A percentile compares a stretch with the other conserved stretches of the same genome.
These are phyloP conservation scores for Andricus grossulariae DNA, from an alignment of 1,140 invertebrate genomes.

Conservation along the genomic window DNA sequence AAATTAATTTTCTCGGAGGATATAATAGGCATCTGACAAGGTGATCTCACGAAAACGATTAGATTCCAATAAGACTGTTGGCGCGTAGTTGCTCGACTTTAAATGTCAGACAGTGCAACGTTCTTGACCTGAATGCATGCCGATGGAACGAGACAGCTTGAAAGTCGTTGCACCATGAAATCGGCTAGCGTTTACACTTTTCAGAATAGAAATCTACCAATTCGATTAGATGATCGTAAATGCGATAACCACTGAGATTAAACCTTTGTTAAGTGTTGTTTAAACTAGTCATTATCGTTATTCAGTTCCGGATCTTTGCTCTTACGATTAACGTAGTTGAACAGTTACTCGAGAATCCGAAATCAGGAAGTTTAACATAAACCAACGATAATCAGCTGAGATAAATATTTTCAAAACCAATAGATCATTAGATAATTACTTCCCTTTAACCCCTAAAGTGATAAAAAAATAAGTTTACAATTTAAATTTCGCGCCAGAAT, in stretches of 20 bases:
- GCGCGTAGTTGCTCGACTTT: constrained; percentile 34
- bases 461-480: too few relatives aligned
- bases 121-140: constrained; percentile 70
- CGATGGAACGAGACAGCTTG: constrained; percentile 46
- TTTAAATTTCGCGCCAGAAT: too few relatives aligned
- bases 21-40: constrained; percentile 21
- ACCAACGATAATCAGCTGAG: too few relatives aligned
- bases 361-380: too few relatives aligned
- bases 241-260: neutral
- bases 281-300: neutral
- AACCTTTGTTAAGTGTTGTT: neutral
- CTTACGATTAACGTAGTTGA: neutral
- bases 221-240: neutral
- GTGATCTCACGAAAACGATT: too few relatives aligned
- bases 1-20: neutral
- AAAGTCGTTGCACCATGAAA: constrained; percentile 46
- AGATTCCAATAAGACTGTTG: neutral
- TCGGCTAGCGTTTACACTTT: constrained; percentile 31
- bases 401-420: too few relatives aligned
- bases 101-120: constrained; percentile 59
- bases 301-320: neutral
- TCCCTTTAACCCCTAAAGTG: too few relatives aligned
- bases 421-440: too few relatives aligned
- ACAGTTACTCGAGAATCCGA: too few relatives aligned
- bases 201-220: constrained; percentile 11